phyloP scores from a whole-genome alignment of 2,888 invertebrate genomes.

The Ectobius pallidus region DNA sequence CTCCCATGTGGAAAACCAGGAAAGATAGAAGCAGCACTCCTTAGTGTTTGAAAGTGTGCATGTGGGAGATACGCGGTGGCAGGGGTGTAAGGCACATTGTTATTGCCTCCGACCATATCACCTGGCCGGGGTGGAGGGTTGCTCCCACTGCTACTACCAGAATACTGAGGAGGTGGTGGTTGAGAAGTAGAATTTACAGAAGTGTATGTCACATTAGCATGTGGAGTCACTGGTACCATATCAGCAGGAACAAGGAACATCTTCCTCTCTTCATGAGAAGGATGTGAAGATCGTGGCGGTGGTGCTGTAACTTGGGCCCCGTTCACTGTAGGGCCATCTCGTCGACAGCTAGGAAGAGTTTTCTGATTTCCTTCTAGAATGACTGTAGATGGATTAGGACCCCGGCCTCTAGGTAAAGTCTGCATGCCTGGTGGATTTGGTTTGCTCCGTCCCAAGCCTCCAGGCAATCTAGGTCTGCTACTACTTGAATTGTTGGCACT shows the following conservation, averaged over 20 bases:
- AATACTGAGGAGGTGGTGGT: slow-evolving; percentile 36
- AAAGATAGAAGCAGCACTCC: slow-evolving; percentile 48
- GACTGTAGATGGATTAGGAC: slow-evolving; percentile 37
- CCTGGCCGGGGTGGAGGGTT: slow-evolving; percentile 36
- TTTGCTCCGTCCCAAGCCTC: slow-evolving; percentile 32
- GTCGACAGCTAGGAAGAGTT: slow-evolving; percentile 34
- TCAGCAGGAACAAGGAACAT: slow-evolving; percentile 31
- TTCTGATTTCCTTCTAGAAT: slow-evolving; percentile 38
- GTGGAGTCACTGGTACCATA: slow-evolving; percentile 13
- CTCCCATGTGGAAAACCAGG: slow-evolving; percentile 44
- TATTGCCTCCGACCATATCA: slow-evolving; percentile 30
- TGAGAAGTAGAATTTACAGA: slow-evolving; percentile 27
- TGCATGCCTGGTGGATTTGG: slow-evolving; percentile 47
- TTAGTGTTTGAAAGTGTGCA: slow-evolving; percentile 52
- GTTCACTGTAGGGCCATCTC: slow-evolving; percentile 34
- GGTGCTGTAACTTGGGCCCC: slow-evolving; percentile 32
- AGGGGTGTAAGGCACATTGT: slow-evolving; percentile 49
- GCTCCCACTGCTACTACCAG: slow-evolving; percentile 29
- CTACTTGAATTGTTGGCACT: slow-evolving; percentile 24
- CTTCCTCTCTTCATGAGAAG: slow-evolving; percentile 33
- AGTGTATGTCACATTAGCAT: slow-evolving; percentile 12
- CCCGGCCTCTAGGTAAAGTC: slow-evolving; percentile 47
- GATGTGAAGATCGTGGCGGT: slow-evolving; percentile 30
- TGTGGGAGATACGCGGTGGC: slow-evolving; percentile 50
- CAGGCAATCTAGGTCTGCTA: slow-evolving; percentile 31